Percentiles rank a stretch among this genome's conserved stretches.
phyloP scores from a whole-genome alignment of 2,888 invertebrate species.

The Meteorus cinctellus region DNA sequence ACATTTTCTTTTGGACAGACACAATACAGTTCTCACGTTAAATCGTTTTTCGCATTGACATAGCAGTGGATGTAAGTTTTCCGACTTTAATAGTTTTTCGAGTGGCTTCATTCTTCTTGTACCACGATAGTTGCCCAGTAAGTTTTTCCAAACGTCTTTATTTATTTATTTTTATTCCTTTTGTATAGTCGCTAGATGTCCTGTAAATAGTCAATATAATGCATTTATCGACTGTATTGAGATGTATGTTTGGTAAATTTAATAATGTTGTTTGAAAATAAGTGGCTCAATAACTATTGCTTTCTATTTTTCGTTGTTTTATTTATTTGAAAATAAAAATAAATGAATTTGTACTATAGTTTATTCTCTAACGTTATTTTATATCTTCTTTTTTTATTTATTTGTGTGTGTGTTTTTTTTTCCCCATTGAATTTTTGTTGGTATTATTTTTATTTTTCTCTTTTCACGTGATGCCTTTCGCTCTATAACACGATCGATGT shows the following conservation, averaged over 20 bases:
- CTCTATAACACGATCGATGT: constrained; percentile 1
- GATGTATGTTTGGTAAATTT: constrained; percentile 3
- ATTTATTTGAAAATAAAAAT: constrained; percentile 33
- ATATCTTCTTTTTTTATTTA: neutral
- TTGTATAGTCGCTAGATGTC: neutral
- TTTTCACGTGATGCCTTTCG: neutral
- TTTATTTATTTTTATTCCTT: constrained; percentile 1
- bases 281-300: constrained; percentile 33
- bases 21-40: neutral
- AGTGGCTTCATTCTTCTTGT: constrained; percentile 47
- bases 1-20: neutral
- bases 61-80: constrained; percentile 48
- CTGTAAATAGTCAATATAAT: neutral
- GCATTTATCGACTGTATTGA: neutral
- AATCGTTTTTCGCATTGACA: constrained; percentile 42
- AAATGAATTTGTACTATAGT: neutral
- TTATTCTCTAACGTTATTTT: neutral
- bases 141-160: constrained; percentile 13
- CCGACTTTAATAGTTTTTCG: constrained; percentile 51
- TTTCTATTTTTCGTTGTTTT: neutral
- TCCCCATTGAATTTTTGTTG: neutral
- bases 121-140: constrained; percentile 24
- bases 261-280: constrained; percentile 24
- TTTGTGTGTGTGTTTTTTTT: neutral
- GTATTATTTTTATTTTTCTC: neutral